Evolutionary conservation across 2,888 invertebrate genomes (phyloP).

Genomic region (Liopterus haemorrhoidalis): DNA sequence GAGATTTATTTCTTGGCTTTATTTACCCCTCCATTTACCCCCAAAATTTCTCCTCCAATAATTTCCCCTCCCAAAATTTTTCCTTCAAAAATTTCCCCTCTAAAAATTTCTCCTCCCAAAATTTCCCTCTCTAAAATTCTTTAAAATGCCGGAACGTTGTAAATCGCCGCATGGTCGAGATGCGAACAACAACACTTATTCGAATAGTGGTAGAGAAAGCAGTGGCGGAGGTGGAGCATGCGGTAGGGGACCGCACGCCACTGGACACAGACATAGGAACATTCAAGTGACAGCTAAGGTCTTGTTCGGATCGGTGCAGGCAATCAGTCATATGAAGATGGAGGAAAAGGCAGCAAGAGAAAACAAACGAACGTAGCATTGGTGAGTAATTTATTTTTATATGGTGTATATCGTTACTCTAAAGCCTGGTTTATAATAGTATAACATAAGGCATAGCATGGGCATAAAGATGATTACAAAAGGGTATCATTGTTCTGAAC

Average conservation of each 20-base stretch:
- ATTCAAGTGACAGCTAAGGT: constrained; percentile 67
- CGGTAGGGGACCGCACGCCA: constrained; percentile 6
- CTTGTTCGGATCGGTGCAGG: constrained; percentile 65
- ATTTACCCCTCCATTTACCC: too few species aligned
- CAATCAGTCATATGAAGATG: constrained; percentile 67
- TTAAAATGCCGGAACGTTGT: constrained; percentile 54
- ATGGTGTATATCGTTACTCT: too few species aligned
- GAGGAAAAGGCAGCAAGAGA: constrained; percentile 63
- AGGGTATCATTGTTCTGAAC: too few species aligned
- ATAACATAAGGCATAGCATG: too few species aligned
- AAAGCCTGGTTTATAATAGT: too few species aligned
- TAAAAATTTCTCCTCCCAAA: constrained; percentile 12
- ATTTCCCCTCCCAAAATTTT: constrained; percentile 9
- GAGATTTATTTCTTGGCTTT: too few species aligned
- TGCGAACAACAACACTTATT: constrained; percentile 51
- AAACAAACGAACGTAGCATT: constrained; percentile 54
- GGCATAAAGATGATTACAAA: too few species aligned
- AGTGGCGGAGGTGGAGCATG: constrained; percentile 28
- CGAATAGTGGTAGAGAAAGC: constrained; percentile 28
- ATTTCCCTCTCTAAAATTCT: too few species aligned
- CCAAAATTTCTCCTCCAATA: constrained; percentile 3
- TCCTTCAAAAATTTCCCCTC: background rate
- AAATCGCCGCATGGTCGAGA: constrained; percentile 49
- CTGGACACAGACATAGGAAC: constrained; percentile 29
- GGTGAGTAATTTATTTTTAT: too few species aligned